Evolutionary conservation across 23 tunicate species (phyloP).

Genomic region (Styela clava): DNA sequence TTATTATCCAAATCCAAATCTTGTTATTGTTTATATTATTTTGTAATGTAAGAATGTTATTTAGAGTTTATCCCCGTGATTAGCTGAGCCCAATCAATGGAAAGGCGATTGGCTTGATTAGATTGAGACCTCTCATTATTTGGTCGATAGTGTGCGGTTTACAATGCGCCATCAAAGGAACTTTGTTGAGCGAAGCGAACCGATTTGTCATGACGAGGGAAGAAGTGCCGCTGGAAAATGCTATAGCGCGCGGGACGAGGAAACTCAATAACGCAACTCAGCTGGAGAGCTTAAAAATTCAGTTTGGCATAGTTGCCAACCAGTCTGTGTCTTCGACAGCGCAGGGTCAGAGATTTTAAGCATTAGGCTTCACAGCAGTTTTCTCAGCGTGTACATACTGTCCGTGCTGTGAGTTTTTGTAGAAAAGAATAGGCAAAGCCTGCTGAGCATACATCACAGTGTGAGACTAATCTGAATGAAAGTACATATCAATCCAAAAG

Average conservation of each 20-base stretch:
- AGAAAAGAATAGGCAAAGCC: neutral
- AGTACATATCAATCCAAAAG: neutral
- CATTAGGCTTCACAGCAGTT: conserved; percentile 29
- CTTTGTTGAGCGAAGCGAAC: neutral
- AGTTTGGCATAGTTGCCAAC: neutral
- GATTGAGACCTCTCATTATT: neutral
- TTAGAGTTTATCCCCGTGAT: neutral
- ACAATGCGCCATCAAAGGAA: neutral
- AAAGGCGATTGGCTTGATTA: neutral
- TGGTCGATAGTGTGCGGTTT: neutral
- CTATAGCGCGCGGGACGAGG: neutral
- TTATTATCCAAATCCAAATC: no score
- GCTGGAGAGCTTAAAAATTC: neutral
- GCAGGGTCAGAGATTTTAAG: neutral
- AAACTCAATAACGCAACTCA: neutral
- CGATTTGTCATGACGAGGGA: neutral
- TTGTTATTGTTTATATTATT: neutral
- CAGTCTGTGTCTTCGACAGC: neutral
- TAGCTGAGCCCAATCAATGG: neutral
- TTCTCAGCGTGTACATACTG: conserved; percentile 1
- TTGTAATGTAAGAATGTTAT: neutral
- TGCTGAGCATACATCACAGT: neutral
- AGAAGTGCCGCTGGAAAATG: neutral
- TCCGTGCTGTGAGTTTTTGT: neutral
- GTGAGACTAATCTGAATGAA: conserved; percentile 19